Conservation (phyloP, 2,113 vertebrate genomes). For the Protomyctophum bolini region DNA sequence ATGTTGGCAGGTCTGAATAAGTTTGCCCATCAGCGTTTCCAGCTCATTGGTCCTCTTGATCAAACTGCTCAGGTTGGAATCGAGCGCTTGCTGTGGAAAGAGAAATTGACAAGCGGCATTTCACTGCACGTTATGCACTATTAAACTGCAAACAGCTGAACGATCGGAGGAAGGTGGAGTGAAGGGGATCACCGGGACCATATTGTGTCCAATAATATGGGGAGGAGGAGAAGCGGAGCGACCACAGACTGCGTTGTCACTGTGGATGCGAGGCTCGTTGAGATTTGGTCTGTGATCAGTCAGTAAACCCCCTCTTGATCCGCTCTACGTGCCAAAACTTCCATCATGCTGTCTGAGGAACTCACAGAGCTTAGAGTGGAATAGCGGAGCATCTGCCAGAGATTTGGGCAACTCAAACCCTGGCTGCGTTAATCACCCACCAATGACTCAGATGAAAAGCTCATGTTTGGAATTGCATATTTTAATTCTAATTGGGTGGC, state of each 20-base stretch:
- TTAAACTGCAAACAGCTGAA: slow-evolving; percentile 53
- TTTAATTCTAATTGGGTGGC: slow-evolving; percentile 53
- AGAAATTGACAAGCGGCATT: slow-evolving; percentile 51
- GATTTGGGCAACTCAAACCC: slow-evolving; percentile 69
- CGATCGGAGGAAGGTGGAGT: slow-evolving; percentile 35
- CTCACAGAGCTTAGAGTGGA: slow-evolving; percentile 49
- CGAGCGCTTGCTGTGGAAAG: slow-evolving; percentile 91
- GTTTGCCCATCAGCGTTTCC: slow-evolving; percentile 95
- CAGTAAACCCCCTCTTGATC: slow-evolving; percentile 12
- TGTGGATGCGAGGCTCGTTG: slow-evolving; percentile 30
- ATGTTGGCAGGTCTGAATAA: slow-evolving; percentile 98
- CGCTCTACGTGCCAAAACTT: slow-evolving; percentile 51
- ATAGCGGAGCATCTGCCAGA: slow-evolving; percentile 63
- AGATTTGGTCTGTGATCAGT: slow-evolving; percentile 50
- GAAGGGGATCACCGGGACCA: slow-evolving; percentile 35
- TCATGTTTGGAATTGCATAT: slow-evolving; percentile 62
- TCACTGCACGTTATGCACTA: slow-evolving; percentile 22
- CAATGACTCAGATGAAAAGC: slow-evolving; percentile 64
- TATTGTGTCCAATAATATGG: slow-evolving; percentile 16
- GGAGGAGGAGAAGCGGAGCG: not conserved
- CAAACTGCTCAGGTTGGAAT: slow-evolving; percentile 93
- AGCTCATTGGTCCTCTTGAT: slow-evolving; percentile 99
- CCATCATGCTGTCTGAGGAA: slow-evolving; percentile 57
- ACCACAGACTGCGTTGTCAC: slow-evolving; percentile 30
- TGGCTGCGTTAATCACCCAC: slow-evolving; percentile 64